These are phyloP conservation scores for Alligator mississippiensis DNA, from an alignment of 2,113 vertebrate species.

Conservation along the genomic window DNA sequence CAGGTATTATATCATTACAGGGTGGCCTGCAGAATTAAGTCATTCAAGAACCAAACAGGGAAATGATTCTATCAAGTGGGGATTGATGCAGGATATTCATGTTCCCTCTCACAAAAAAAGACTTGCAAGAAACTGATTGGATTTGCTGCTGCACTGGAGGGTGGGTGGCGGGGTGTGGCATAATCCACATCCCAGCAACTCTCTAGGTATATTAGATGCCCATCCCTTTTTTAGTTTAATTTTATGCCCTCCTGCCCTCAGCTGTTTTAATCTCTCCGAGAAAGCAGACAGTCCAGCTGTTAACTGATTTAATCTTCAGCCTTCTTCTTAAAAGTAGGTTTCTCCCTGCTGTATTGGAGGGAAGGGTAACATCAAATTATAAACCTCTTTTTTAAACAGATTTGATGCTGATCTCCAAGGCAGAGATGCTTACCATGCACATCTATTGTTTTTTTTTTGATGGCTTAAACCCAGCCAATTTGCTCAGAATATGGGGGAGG, in stretches of 20 bases:
- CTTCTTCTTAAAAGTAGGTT: background rate
- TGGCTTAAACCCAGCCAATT: background rate
- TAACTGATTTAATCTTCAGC: slow-evolving; percentile 28
- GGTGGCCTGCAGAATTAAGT: background rate
- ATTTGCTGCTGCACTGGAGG: background rate
- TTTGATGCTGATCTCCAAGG: background rate
- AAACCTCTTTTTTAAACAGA: background rate
- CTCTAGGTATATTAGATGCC: background rate
- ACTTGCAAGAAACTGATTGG: background rate
- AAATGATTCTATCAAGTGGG: background rate
- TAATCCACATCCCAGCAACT: background rate
- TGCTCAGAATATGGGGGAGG: background rate
- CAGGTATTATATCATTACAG: background rate
- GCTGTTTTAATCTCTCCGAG: slow-evolving; percentile 33
- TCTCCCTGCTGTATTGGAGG: fast-evolving
- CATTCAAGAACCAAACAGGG: background rate
- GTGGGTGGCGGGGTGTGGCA: too few relatives aligned
- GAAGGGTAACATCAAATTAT: background rate
- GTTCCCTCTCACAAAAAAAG: background rate
- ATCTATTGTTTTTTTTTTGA: background rate
- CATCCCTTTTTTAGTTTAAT: background rate
- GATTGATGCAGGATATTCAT: background rate
- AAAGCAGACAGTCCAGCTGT: background rate
- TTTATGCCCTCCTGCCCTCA: background rate
- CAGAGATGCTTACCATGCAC: background rate